These are phyloP conservation scores for Artibeus lituratus DNA, from an alignment of 2,797 vertebrate species.

Conservation along the genomic window DNA sequence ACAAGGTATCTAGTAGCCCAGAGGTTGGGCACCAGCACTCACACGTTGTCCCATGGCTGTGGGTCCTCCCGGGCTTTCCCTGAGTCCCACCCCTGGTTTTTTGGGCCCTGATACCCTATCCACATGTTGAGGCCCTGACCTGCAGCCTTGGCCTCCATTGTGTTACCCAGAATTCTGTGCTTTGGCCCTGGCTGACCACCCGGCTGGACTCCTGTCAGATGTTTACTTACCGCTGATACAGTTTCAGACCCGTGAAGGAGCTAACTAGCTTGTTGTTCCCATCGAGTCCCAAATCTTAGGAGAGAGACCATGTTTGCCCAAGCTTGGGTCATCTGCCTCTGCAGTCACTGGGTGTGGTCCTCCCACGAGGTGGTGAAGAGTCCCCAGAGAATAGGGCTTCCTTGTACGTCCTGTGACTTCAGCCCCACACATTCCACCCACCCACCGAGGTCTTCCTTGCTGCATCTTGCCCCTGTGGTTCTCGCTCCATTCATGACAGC, in stretches of 20 bases:
- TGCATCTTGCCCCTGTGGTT: not conserved
- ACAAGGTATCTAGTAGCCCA: not conserved
- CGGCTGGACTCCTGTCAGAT: not conserved
- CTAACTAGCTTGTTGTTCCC: not conserved
- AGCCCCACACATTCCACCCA: not conserved
- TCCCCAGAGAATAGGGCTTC: not conserved
- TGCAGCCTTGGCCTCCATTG: not conserved
- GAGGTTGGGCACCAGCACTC: not conserved
- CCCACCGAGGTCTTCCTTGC: not conserved
- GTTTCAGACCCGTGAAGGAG: not conserved
- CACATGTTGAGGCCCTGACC: not conserved
- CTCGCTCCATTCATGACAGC: rapidly evolving
- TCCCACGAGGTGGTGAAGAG: not conserved
- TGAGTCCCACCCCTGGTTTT: not conserved
- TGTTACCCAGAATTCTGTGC: not conserved
- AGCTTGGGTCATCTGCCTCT: not conserved
- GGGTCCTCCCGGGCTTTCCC: too few species aligned
- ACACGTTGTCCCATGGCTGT: rapidly evolving
- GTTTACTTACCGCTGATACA: not conserved
- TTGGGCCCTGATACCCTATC: not conserved
- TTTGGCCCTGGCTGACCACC: not conserved
- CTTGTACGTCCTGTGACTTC: not conserved
- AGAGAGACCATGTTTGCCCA: not conserved
- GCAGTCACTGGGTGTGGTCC: rapidly evolving
- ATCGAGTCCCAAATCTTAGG: not conserved